Percentiles rank a stretch among this genome's conserved stretches.
These are phyloP conservation scores for Cerceris ruficornis DNA, from an alignment of 2,888 invertebrate species.

Conservation along the genomic window DNA sequence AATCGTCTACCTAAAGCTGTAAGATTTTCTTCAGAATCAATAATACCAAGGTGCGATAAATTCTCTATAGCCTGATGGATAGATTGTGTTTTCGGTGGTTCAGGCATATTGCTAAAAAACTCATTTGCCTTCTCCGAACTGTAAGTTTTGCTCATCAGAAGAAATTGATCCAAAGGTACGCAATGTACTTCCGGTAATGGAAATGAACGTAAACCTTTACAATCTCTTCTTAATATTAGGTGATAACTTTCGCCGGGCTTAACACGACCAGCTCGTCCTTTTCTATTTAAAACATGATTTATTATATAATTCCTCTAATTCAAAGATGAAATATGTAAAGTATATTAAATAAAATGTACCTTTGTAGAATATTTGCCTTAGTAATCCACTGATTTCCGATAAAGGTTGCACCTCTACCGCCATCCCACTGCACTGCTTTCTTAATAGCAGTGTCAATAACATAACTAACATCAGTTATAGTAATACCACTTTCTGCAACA, in stretches of 20 bases:
- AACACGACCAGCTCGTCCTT: slow-evolving; percentile 87
- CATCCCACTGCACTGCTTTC: slow-evolving; percentile 84
- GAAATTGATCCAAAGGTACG: slow-evolving; percentile 84
- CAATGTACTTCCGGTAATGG: slow-evolving; percentile 86
- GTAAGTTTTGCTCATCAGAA: slow-evolving; percentile 86
- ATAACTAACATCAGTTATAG: slow-evolving; percentile 87
- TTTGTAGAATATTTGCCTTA: slow-evolving; percentile 85
- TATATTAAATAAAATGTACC: slow-evolving; percentile 58
- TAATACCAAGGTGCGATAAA: slow-evolving; percentile 84
- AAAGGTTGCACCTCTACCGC: slow-evolving; percentile 74
- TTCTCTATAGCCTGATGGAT: slow-evolving; percentile 83
- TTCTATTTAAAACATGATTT: slow-evolving; percentile 75
- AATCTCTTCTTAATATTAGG: slow-evolving; percentile 82
- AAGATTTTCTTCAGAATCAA: slow-evolving; percentile 84
- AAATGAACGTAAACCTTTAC: slow-evolving; percentile 82
- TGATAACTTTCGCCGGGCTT: slow-evolving; percentile 85
- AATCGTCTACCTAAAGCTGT: slow-evolving; percentile 85
- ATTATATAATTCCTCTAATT: not conserved
- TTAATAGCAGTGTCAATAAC: slow-evolving; percentile 87
- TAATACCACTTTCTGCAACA: slow-evolving; percentile 89
- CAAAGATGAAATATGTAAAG: not conserved
- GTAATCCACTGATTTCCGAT: slow-evolving; percentile 83
- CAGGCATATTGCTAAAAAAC: slow-evolving; percentile 85
- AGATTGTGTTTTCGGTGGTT: slow-evolving; percentile 83
- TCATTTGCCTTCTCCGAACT: slow-evolving; percentile 83